Percentiles rank a stretch among this genome's conserved stretches.
phyloP scores from a whole-genome alignment of 1,140 invertebrate genomes.

The Fopius arisanus region DNA sequence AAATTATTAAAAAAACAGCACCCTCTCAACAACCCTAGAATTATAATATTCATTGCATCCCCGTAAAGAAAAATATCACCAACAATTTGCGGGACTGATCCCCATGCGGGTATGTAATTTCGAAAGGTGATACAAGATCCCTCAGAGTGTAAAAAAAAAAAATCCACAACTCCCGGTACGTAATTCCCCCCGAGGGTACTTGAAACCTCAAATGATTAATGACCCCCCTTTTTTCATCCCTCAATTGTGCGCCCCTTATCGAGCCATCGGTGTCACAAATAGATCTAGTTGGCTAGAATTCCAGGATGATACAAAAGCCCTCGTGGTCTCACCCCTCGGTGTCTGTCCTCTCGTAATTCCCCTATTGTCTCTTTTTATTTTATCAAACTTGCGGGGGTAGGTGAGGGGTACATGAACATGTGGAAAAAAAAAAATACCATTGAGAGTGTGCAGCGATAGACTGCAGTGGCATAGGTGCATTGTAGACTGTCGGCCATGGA shows the following conservation, averaged over 20 bases:
- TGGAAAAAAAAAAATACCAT: background rate
- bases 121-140: background rate
- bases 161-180: background rate
- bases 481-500: constrained; percentile 16
- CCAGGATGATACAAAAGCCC: background rate
- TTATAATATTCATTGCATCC: too few relatives aligned
- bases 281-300: background rate
- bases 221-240: background rate
- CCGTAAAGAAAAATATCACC: background rate
- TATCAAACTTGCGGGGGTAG: background rate
- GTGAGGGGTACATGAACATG: background rate
- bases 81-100: background rate
- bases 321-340: background rate
- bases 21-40: too few relatives aligned
- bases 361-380: background rate
- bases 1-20: too few relatives aligned
- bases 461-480: background rate
- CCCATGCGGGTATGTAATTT: background rate
- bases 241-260: constrained; percentile 2
- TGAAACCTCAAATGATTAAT: background rate
- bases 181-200: background rate
- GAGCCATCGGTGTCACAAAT: background rate
- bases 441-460: background rate
- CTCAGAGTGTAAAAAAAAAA: background rate
- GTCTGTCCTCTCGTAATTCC: background rate